Conservation (phyloP, 2,888 invertebrate species). For the Drosophila pullipes region DNA sequence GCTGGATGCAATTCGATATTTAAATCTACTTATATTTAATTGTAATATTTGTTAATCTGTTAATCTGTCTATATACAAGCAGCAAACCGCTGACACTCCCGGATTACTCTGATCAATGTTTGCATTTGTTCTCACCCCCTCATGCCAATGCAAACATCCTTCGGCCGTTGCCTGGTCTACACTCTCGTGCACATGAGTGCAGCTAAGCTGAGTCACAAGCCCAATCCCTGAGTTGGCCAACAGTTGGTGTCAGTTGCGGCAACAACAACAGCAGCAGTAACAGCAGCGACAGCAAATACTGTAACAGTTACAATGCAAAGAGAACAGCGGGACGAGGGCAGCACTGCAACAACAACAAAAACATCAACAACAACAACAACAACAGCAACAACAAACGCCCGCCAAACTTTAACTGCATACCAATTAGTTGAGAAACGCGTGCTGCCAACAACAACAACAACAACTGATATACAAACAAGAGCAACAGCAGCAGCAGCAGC, state of each 20-base stretch:
- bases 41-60: slow-evolving; percentile 11
- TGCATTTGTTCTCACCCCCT: slow-evolving; percentile 31
- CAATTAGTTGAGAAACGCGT: slow-evolving; percentile 84
- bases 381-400: slow-evolving; percentile 64
- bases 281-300: slow-evolving; percentile 48
- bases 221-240: slow-evolving; percentile 50
- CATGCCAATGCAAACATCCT: slow-evolving; percentile 37
- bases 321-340: slow-evolving; percentile 41
- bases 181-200: slow-evolving; percentile 20
- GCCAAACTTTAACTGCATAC: slow-evolving; percentile 82
- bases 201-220: slow-evolving; percentile 55
- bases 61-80: slow-evolving; percentile 1
- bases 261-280: slow-evolving; percentile 46
- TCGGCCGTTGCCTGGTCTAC: slow-evolving; percentile 7
- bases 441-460: slow-evolving; percentile 76
- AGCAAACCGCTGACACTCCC: slow-evolving; percentile 18
- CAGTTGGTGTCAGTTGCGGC: slow-evolving; percentile 70
- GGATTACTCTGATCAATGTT: slow-evolving; percentile 26
- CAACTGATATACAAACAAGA: slow-evolving; percentile 37
- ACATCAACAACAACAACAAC: slow-evolving; percentile 20
- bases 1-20: not conserved
- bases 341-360: slow-evolving; percentile 33
- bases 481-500: slow-evolving; percentile 23
- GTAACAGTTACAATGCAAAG: slow-evolving; percentile 69
- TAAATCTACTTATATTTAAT: slow-evolving; percentile 4